Evolutionary conservation across 2,888 invertebrate species (phyloP).

Genomic region (Dicycla oo): DNA sequence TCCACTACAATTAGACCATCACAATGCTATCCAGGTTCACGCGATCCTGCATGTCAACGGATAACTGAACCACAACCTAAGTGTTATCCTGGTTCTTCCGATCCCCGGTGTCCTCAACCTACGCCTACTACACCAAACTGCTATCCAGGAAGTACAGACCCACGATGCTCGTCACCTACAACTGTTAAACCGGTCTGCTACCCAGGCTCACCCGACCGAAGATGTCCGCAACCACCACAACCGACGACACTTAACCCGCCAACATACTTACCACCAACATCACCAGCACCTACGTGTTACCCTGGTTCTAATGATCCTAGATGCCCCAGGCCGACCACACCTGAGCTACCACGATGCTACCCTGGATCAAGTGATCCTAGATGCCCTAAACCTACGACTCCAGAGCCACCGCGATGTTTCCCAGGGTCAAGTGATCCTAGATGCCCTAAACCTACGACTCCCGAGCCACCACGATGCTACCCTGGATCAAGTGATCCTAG

Average conservation of each 20-base stretch:
- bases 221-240: conserved; percentile 63
- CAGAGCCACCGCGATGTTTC: conserved; percentile 64
- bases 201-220: conserved; percentile 55
- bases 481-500: conserved; percentile 71
- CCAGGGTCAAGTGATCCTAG: conserved; percentile 72
- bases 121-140: conserved; percentile 56
- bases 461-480: conserved; percentile 65
- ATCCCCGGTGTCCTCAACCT: conserved; percentile 72
- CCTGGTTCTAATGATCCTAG: conserved; percentile 64
- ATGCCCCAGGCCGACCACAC: conserved; percentile 70
- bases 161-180: conserved; percentile 50
- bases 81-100: conserved; percentile 75
- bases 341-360: conserved; percentile 65
- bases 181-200: conserved; percentile 46
- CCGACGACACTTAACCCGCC: conserved; percentile 53
- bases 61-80: conserved; percentile 71
- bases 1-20: conserved; percentile 78
- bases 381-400: conserved; percentile 68
- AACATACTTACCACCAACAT: conserved; percentile 71
- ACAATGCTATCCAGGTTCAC: conserved; percentile 78
- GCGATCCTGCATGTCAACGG: conserved; percentile 78
- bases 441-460: conserved; percentile 60
- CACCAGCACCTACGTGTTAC: conserved; percentile 60
- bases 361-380: conserved; percentile 66
- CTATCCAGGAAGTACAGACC: conserved; percentile 48